These are phyloP conservation scores for Chloroceryle inda DNA, from an alignment of 2,797 vertebrate genomes.

Conservation along the genomic window DNA sequence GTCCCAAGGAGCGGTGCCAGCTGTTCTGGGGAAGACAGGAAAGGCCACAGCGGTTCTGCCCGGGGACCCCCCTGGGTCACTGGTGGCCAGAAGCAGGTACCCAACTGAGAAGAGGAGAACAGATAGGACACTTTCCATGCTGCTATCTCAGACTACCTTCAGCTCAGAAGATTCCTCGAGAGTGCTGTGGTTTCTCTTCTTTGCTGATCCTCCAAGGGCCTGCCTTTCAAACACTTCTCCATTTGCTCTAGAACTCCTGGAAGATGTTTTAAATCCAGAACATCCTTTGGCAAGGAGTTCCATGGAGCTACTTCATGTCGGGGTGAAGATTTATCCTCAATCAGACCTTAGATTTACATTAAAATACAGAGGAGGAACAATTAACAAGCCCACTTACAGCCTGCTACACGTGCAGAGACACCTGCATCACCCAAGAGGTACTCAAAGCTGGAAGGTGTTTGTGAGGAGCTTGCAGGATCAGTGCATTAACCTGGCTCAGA, in stretches of 20 bases:
- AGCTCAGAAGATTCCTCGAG: background rate
- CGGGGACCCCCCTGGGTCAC: background rate
- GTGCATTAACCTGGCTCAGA: background rate
- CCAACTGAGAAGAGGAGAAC: background rate
- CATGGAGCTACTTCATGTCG: rapidly evolving
- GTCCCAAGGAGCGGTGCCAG: rapidly evolving
- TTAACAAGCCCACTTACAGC: background rate
- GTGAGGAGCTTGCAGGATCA: background rate
- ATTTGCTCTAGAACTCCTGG: background rate
- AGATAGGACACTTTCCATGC: background rate
- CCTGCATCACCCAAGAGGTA: background rate
- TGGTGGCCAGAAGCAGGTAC: background rate
- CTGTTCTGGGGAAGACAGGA: background rate
- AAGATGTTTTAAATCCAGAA: background rate
- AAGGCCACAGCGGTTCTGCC: background rate
- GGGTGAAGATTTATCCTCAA: background rate
- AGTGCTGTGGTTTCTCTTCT: background rate
- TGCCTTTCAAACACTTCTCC: background rate
- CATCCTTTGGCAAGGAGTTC: background rate
- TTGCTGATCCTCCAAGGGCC: background rate
- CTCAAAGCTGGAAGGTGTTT: background rate
- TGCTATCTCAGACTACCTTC: background rate
- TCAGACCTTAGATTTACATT: background rate
- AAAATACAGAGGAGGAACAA: background rate
- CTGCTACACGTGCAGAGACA: background rate